Evolutionary conservation across 2,113 vertebrate species (phyloP), one percentile per base, ranked within the genome.

Genomic region (Hucho hucho): DNA sequence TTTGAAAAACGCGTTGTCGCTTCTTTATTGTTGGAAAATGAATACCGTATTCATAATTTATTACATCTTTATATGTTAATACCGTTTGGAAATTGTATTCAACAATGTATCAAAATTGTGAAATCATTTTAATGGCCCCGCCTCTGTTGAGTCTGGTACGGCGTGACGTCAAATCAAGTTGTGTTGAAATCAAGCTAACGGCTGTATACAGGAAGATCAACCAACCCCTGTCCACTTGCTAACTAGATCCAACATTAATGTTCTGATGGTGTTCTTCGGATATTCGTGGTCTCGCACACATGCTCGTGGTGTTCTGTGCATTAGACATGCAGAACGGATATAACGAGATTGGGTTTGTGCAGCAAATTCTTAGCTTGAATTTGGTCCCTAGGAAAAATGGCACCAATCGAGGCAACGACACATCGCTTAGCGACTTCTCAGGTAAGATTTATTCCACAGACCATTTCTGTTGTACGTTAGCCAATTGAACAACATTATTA

Each of bases 321-420:
- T 73, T 74, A 91, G 83, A 87, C 59, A 94, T 94, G 92, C 84
- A 86, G 79, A 81, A 87, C 20, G 81, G 77, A 18, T 86, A 89
- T 43, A 87, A 46, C 6, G 87, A 92, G 22, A 78, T 89, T 7
- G 92, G 90, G 0, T 91, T 94, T n/a, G 83, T 91, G 12, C 88
- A 93, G 79, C 91, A 93, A 69, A 90, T 94, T 74, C 87, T 93
- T n/a, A 88, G 90, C 58, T 83, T 93, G 80, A 92, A 92, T 83
- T 79, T 94, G 79, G 92, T 94, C 32, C 92, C 93, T 68, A 92
- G 89, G 22, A 91, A 85, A 78, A 91, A 93, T 79, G 84, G 76
- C 47, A 89, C 89, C 5, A 22, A 75, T 29, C 83, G 86, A 73
- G 88, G 86, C 4, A 93, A 93, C 88, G 87, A 90, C 80, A 93